Evolutionary conservation across 2,888 invertebrate species (phyloP), one percentile per base, ranked within the genome.

Genomic region (Omphaloscelis lunosa): DNA sequence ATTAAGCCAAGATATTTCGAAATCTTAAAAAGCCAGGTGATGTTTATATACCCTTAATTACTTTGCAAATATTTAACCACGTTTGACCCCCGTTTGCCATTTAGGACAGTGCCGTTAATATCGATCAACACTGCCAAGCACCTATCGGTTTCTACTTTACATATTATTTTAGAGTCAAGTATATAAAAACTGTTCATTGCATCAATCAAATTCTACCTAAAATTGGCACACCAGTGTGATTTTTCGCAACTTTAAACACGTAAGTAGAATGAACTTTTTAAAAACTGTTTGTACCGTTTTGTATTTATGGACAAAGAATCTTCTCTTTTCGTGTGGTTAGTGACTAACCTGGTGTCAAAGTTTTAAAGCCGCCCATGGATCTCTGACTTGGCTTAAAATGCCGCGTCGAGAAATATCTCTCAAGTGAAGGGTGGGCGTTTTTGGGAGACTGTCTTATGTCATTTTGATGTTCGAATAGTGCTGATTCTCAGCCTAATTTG

Each of bases 41-140:
- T 59, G 15, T 80, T 78, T 75, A 53, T 39, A 61, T 84, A 70
- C 67, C 79, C 83, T 63, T 73, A 84, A 86, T 86, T 66, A 81
- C 72, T 15, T 45, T 8, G 23, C 56, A 79, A 85, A 84, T 84
- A 85, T 84, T 79, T n/a, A 41, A 45, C 39, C 12, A 61, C 0
- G 45, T 67, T 58, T 72, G 75, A 73, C 75, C 67, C 20, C 58
- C 39, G 62, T 63, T 45, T 41, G 17, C n/a, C 45, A 72, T 81
- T 79, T 77, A 74, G 69, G 27, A 51, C 58, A 59, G 41, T 65
- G 53, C 66, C 59, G 74, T 62, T 82, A 76, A 79, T 51, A 74
- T 34, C 68, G n/a, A 53, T 61, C 27, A 69, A 58, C 27, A 61
- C 23, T 58, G 58, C 23, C 5, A n/a, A 58, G 27, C 17, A 70